These are phyloP conservation scores for Dendroctonus ponderosae DNA, from an alignment of 1,140 invertebrate genomes.

Conservation along the genomic window DNA sequence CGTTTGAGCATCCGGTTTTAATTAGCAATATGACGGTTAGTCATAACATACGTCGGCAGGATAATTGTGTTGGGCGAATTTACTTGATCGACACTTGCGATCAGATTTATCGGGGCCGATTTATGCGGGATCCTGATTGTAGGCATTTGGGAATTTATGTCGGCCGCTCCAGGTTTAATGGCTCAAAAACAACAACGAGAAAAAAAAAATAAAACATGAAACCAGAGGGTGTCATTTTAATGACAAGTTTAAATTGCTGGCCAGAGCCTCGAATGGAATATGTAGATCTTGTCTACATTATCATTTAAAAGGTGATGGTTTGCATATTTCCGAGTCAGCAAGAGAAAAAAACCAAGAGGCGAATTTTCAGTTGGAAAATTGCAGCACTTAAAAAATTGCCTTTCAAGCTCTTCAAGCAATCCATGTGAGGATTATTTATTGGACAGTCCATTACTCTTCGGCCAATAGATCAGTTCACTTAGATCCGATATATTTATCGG, in stretches of 20 bases:
- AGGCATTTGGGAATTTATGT: slow-evolving; percentile 33
- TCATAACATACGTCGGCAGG: slow-evolving; percentile 31
- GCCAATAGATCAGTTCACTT: slow-evolving; percentile 15
- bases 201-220: slow-evolving; percentile 15
- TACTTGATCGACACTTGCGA: slow-evolving; percentile 38
- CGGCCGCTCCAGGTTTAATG: slow-evolving; percentile 29
- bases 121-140: slow-evolving; percentile 35
- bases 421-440: too few relatives aligned
- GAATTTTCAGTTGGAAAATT: too few relatives aligned
- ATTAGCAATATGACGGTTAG: slow-evolving; percentile 23
- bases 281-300: too few relatives aligned
- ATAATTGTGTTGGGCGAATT: slow-evolving; percentile 36
- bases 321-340: too few relatives aligned
- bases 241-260: slow-evolving; percentile 22
- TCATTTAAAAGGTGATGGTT: too few relatives aligned
- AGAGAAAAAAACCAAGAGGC: too few relatives aligned
- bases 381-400: too few relatives aligned
- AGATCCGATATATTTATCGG: slow-evolving; percentile 29
- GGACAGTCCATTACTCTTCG: slow-evolving; percentile 3
- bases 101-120: slow-evolving; percentile 35
- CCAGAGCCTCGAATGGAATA: background rate
- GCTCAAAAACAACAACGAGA: slow-evolving; percentile 9
- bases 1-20: slow-evolving; percentile 18
- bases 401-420: too few relatives aligned
- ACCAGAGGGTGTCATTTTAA: slow-evolving; percentile 18